phyloP scores from a whole-genome alignment of 1,140 invertebrate genomes.

The Protaetia brevitarsis region DNA sequence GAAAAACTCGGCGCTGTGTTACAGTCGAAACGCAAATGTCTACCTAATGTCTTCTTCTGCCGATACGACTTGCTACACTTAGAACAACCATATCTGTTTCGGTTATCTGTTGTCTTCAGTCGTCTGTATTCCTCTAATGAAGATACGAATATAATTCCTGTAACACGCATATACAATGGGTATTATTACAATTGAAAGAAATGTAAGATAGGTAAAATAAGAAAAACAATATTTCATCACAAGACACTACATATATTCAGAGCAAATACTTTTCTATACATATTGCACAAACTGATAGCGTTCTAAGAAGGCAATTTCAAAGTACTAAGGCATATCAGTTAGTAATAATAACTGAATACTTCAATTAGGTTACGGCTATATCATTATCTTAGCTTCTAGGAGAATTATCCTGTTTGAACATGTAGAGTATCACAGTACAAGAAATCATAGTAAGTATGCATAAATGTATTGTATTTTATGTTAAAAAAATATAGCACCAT shows the following conservation, averaged over 20 bases:
- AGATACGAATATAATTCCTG: constrained; percentile 26
- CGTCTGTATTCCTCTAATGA: constrained; percentile 26
- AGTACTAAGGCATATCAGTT: no score
- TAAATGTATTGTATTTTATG: no score
- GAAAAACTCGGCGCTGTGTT: constrained; percentile 64
- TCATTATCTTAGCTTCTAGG: no score
- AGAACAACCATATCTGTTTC: constrained; percentile 51
- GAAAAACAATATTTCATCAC: neutral
- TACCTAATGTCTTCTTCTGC: constrained; percentile 51
- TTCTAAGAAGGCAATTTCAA: no score
- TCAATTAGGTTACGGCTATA: no score
- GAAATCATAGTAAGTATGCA: no score
- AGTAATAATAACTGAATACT: no score
- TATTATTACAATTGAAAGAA: neutral
- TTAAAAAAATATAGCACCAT: no score
- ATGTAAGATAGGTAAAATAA: neutral
- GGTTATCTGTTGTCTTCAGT: constrained; percentile 8
- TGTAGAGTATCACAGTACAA: no score
- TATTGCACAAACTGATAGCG: no score
- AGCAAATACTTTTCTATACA: no score
- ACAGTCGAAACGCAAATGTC: constrained; percentile 56
- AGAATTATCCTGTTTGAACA: no score
- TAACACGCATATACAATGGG: constrained; percentile 37
- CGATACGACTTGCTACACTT: constrained; percentile 58
- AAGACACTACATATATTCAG: neutral